Evolutionary conservation across 1,140 invertebrate genomes (phyloP).

Genomic region (Archivesica marissinica): DNA sequence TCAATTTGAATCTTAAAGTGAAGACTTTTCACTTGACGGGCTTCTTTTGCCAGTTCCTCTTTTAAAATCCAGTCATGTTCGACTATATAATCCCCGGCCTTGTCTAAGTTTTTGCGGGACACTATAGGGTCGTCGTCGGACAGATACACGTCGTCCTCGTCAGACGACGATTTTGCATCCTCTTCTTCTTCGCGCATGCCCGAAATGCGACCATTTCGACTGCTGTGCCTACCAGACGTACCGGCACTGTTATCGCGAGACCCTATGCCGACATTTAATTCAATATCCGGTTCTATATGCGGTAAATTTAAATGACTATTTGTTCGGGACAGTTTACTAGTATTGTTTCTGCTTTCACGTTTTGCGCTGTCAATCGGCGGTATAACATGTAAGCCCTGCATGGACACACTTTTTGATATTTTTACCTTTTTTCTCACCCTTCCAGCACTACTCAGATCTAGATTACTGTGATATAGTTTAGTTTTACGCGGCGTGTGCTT

Average conservation of each 20-base stretch:
- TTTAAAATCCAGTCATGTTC: conserved; percentile 64
- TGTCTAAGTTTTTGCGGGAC: conserved; percentile 54
- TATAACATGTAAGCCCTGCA: conserved; percentile 35
- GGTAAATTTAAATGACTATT: conserved; percentile 50
- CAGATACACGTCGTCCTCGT: conserved; percentile 44
- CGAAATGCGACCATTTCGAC: conserved; percentile 8
- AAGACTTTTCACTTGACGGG: neutral
- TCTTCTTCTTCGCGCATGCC: neutral
- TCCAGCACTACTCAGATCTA: conserved; percentile 47
- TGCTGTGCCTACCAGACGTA: neutral
- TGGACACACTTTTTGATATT: conserved; percentile 52
- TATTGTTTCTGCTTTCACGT: neutral
- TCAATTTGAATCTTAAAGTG: conserved; percentile 50
- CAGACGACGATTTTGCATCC: neutral
- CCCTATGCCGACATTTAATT: neutral
- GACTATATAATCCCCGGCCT: conserved; percentile 59
- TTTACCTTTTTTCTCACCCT: conserved; percentile 23
- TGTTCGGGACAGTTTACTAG: neutral
- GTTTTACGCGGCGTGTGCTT: conserved; percentile 27
- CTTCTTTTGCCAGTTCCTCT: conserved; percentile 37
- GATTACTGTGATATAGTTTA: conserved; percentile 53
- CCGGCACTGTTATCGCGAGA: conserved; percentile 37
- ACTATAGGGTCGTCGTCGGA: conserved; percentile 57
- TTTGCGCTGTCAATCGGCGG: neutral
- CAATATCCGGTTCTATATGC: conserved; percentile 36